Conservation (phyloP, 2,888 invertebrate genomes). For the Mythimna albipuncta region DNA sequence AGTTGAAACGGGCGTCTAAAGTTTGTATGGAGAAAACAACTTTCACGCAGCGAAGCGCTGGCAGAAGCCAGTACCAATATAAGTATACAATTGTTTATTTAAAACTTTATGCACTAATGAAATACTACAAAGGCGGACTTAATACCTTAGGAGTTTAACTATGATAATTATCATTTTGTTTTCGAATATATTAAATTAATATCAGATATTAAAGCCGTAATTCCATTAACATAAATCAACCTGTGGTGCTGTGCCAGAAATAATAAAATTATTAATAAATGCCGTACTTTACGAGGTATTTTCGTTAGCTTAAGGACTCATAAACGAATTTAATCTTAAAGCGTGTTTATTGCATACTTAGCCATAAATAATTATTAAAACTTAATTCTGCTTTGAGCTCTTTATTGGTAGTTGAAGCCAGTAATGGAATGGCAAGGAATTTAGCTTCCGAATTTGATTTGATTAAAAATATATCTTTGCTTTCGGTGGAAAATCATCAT, state of each 20-base stretch:
- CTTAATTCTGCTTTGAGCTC: not conserved
- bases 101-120: too few species aligned
- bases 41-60: too few species aligned
- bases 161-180: not conserved
- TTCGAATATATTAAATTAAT: slow-evolving; percentile 1
- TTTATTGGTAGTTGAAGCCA: slow-evolving; percentile 17
- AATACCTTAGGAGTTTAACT: too few species aligned
- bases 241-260: slow-evolving; percentile 15
- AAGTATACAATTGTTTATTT: too few species aligned
- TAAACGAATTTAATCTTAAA: slow-evolving; percentile 42
- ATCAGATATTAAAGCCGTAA: slow-evolving; percentile 13
- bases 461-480: not conserved
- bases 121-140: too few species aligned
- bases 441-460: slow-evolving; percentile 1
- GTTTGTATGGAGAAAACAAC: too few species aligned
- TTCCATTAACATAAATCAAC: slow-evolving; percentile 25
- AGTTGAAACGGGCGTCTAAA: too few species aligned
- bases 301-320: slow-evolving; percentile 33
- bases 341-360: slow-evolving; percentile 27
- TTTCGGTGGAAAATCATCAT: too few species aligned
- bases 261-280: slow-evolving; percentile 33
- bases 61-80: too few species aligned
- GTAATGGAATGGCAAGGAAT: slow-evolving; percentile 4
- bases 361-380: slow-evolving; percentile 35
- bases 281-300: slow-evolving; percentile 36